Evolutionary conservation across 2,113 vertebrate genomes (phyloP), one percentile per base, ranked within the genome.

Genomic region (Athene noctua): DNA sequence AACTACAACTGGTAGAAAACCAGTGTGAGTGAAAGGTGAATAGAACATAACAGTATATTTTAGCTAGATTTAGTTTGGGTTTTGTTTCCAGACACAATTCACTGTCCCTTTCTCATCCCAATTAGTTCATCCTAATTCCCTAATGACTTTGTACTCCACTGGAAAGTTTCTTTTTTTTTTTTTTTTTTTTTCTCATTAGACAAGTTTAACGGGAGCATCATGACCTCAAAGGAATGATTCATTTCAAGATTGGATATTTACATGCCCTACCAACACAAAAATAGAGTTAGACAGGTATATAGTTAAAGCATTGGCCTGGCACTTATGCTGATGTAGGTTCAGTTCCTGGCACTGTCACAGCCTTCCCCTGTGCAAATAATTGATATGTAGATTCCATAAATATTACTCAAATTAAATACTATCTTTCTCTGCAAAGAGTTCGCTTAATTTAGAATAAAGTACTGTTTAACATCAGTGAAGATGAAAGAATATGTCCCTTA

Each of bases 181-280:
- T 55, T 85, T 79, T 38, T 90, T 95, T 94, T 94, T 83, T 84
- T 89, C 63, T 95, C 36, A 30, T 90, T 90, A 81, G 46, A 93
- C 72, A 92, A 68, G 58, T 88, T 90, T 94, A 88, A 82, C 40
- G 40, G 82, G 93, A 96, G 46, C 85, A 86, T 92, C 72, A 46
- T 86, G 87, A 96, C 80, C 75, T 83, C 47, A 78, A 82, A 90
- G 11, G 29, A 94, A 83, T 78, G 63, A 36, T 88, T 92, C 13
- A 49, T 93, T 90, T 90, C 90, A 83, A 90, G 88, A 86, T 86
- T 52, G 70, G 73, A 63, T 46, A 92, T 91, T 93, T 32, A 61
- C 34, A 12, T 34, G 36, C 9, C 19, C 19, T 55, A 49, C 54
- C 73, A 55, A 66, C 58, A 93, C 40, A 73, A 90, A 94, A 94